Evolutionary conservation across 2,113 vertebrate genomes (phyloP).

Genomic region (Forbesichthys papilliferus): DNA sequence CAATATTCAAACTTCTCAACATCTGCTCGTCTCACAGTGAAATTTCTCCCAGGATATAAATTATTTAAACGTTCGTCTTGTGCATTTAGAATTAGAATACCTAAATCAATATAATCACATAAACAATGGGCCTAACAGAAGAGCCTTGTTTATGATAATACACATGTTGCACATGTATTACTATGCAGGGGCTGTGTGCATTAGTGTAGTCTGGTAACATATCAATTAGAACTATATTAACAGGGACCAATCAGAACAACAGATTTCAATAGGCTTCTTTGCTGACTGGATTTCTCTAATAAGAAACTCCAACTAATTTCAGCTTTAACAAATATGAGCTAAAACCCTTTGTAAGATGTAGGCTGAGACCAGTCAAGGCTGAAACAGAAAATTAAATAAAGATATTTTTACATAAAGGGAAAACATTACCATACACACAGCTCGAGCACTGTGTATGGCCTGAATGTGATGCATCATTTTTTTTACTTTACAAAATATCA

Average conservation of each 20-base stretch:
- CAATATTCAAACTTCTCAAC: conserved; percentile 61
- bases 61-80: neutral
- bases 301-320: conserved; percentile 39
- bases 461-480: conserved; percentile 71
- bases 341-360: conserved; percentile 73
- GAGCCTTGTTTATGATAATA: conserved; percentile 3
- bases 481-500: conserved; percentile 48
- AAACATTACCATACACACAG: conserved; percentile 76
- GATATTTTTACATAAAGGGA: conserved; percentile 47
- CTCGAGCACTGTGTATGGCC: conserved; percentile 73
- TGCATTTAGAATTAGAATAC: neutral
- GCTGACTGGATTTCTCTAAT: conserved; percentile 16
- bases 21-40: conserved; percentile 69
- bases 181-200: conserved; percentile 51
- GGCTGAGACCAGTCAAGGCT: conserved; percentile 73
- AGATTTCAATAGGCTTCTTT: conserved; percentile 40
- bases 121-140: conserved; percentile 18
- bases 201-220: conserved; percentile 15
- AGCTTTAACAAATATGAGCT: conserved; percentile 28
- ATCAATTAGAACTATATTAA: conserved; percentile 21
- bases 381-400: conserved; percentile 66
- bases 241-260: conserved; percentile 47
- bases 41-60: conserved; percentile 21
- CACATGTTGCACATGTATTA: conserved; percentile 42
- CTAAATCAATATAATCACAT: neutral